Evolutionary conservation across 2,113 vertebrate species (phyloP), one percentile per base, ranked within the genome.

Genomic region (Oreotrochilus melanogaster): DNA sequence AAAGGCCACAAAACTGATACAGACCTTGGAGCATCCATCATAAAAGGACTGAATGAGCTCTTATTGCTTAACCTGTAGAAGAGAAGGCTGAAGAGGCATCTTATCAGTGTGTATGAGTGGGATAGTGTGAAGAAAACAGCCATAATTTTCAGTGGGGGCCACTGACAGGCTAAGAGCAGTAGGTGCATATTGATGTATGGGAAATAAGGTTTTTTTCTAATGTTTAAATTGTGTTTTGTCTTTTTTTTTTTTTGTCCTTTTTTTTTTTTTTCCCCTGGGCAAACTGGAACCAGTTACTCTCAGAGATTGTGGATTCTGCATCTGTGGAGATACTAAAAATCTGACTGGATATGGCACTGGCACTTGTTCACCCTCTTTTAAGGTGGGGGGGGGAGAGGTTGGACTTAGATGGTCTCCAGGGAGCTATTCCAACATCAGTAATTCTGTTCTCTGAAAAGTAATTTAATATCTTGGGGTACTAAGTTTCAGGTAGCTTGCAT

Each of bases 131-230:
- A 72, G 51, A 66, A 70, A 23, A 51, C 10, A 60, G 16, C 21
- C 19, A n/a, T 43, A 2, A 11, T 47, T 66, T 11, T 37, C 18
- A 58, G 8, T 35, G 0, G 12, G 48, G 27, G 24, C 45, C 25
- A 65, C 6, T 78, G 45, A 27, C 25, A 65, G 4, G 17, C 28
- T 65, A n/a, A 42, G 47, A 57, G 21, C 15, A 54, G 18, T 28
- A 62, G 17, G 14, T n/a, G 9, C 5, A 6, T 85, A 16, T 0
- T 61, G 35, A 57, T 6, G 4, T 57, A 5, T 2, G 5, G 45
- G 11, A 65, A 70, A 37, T n/a, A 60, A 50, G 5, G 11, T 0
- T 30, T 45, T 73, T 60, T 48, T 4, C 54, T 64, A 24, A 14
- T 47, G 18, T 25, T 76, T 56, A 25, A 72, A 14, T 18, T 30